Percentiles rank a stretch among this genome's conserved stretches.
These are phyloP conservation scores for Ictidomys tridecemlineatus DNA, from an alignment of 2,113 vertebrate genomes.

Conservation along the genomic window DNA sequence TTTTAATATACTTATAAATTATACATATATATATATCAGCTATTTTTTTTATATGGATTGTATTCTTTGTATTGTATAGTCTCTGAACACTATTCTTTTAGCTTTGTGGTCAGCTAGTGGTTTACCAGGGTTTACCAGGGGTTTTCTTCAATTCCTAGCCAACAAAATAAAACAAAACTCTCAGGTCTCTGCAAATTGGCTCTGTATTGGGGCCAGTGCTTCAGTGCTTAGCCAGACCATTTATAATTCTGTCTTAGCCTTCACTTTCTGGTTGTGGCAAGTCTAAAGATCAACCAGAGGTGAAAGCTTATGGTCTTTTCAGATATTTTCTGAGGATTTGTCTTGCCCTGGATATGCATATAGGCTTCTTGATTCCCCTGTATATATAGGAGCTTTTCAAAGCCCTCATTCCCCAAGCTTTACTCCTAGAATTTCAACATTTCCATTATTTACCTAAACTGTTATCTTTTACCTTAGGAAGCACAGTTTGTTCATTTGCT, in stretches of 20 bases:
- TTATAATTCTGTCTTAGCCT: background rate
- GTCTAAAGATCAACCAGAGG: background rate
- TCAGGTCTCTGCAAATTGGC: background rate
- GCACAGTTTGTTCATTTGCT: background rate
- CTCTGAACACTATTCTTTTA: background rate
- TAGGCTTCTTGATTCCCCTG: background rate
- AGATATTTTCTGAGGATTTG: background rate
- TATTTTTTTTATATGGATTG: background rate
- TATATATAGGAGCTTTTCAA: background rate
- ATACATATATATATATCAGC: no score
- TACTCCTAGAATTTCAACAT: background rate
- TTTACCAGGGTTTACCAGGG: background rate
- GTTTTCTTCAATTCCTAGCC: background rate
- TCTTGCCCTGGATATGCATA: background rate
- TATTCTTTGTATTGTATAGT: background rate
- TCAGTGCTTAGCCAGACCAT: background rate
- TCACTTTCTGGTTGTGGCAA: background rate
- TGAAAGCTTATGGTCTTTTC: background rate
- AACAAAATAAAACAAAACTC: background rate
- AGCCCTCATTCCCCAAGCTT: background rate
- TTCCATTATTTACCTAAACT: background rate
- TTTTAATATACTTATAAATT: no score
- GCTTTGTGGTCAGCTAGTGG: background rate
- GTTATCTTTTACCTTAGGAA: background rate
- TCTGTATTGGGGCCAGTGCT: background rate